These are phyloP conservation scores for Euura saliciscinereae DNA, from an alignment of 1,140 invertebrate genomes.

Conservation along the genomic window DNA sequence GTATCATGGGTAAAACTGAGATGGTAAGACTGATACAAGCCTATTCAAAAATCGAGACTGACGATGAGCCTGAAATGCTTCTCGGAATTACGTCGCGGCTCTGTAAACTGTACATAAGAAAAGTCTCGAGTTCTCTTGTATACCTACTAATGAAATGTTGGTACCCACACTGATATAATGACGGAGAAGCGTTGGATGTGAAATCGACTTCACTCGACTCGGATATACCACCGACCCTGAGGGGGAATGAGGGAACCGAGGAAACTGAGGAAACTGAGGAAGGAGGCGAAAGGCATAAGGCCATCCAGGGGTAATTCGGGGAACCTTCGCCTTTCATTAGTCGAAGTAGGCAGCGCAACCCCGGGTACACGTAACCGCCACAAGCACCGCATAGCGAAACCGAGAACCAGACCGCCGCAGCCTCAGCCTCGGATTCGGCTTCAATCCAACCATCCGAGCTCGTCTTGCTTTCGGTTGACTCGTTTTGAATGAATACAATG, in stretches of 20 bases:
- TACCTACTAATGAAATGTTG: too few species aligned
- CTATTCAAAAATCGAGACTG: neutral
- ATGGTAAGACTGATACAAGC: neutral
- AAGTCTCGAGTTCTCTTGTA: too few species aligned
- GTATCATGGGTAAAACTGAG: neutral
- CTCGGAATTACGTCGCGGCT: neutral
- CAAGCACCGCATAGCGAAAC: constrained; percentile 16
- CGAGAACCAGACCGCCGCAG: constrained; percentile 13
- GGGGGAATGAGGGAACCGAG: constrained; percentile 5
- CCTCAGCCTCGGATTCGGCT: constrained; percentile 8
- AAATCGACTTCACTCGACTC: neutral
- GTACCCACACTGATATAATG: too few species aligned
- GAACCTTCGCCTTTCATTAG: constrained; percentile 60
- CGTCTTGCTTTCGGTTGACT: constrained; percentile 61
- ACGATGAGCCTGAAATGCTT: neutral
- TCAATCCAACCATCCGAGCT: constrained; percentile 26
- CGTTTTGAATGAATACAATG: constrained; percentile 62
- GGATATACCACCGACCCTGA: neutral
- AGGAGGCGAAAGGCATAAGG: constrained; percentile 19
- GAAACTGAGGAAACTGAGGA: constrained; percentile 17
- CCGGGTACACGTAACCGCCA: constrained; percentile 19
- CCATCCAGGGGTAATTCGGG: constrained; percentile 42
- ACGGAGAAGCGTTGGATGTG: neutral
- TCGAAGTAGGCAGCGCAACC: constrained; percentile 56
- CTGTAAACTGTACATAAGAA: neutral